phyloP scores from a whole-genome alignment of 2,113 vertebrate species.

The Ardeotis arabs region DNA sequence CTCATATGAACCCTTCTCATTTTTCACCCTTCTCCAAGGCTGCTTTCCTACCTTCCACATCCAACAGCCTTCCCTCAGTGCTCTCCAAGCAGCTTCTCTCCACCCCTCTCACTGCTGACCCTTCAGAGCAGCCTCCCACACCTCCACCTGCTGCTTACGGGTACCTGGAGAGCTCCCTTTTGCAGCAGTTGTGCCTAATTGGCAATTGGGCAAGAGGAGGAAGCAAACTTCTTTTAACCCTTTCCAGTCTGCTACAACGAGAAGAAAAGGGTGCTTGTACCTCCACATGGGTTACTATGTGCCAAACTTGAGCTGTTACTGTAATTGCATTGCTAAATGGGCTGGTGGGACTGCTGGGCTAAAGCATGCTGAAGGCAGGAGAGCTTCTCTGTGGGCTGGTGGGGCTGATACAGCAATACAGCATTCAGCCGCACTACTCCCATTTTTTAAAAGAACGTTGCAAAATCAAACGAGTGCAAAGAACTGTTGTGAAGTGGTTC shows the following conservation, averaged over 20 bases:
- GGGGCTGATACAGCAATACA: neutral
- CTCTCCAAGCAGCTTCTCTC: too few relatives aligned
- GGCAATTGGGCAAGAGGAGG: neutral
- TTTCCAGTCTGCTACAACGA: neutral
- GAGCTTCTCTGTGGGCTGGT: neutral
- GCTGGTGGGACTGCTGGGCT: neutral
- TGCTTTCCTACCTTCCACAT: neutral
- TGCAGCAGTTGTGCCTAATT: neutral
- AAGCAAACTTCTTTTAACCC: neutral
- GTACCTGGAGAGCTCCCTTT: neutral
- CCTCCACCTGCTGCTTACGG: accelerated
- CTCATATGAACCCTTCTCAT: neutral
- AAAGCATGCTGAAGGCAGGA: neutral
- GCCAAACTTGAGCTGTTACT: neutral
- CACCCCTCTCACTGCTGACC: accelerated
- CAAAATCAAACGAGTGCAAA: neutral
- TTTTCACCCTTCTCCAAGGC: neutral
- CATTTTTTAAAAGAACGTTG: neutral
- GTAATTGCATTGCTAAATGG: neutral
- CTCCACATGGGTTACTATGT: accelerated
- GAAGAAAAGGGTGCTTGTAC: neutral
- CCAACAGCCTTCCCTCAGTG: neutral
- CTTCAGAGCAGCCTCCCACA: neutral
- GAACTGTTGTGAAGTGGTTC: neutral
- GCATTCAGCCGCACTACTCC: neutral